phyloP scores from a whole-genome alignment of 2,113 vertebrate genomes.

The Mobula birostris region DNA sequence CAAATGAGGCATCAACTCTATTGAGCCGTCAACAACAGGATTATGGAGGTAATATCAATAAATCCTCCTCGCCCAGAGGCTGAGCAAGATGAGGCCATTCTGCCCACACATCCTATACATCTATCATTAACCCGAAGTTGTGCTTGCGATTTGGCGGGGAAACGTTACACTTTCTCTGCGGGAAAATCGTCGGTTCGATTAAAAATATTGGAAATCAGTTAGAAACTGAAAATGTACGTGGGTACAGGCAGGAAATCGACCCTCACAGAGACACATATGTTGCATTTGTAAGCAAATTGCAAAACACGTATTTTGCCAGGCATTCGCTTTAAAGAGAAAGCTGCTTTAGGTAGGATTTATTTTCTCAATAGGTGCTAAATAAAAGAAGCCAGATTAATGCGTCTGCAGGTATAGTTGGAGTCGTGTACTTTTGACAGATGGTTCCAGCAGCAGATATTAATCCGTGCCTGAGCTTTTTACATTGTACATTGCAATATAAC shows the following conservation, averaged over 20 bases:
- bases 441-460: not conserved
- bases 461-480: not conserved
- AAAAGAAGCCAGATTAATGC: not conserved
- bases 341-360: not conserved
- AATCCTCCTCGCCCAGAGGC: not conserved
- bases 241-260: not conserved
- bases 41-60: conserved; percentile 10
- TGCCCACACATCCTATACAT: not conserved
- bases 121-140: not conserved
- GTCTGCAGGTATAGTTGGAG: not conserved
- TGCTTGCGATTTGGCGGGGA: not conserved
- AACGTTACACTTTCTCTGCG: not conserved
- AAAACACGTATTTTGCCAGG: not conserved
- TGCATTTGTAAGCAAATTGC: not conserved
- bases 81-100: not conserved
- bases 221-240: not conserved
- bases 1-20: conserved; percentile 23
- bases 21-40: not conserved
- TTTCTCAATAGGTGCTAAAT: not conserved
- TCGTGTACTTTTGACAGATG: not conserved
- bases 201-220: not conserved
- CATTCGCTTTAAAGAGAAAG: not conserved
- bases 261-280: not conserved
- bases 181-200: not conserved
- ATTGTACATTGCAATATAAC: not conserved